Evolutionary conservation across 2,113 vertebrate genomes (phyloP).

Genomic region (Erpornis zantholeuca): DNA sequence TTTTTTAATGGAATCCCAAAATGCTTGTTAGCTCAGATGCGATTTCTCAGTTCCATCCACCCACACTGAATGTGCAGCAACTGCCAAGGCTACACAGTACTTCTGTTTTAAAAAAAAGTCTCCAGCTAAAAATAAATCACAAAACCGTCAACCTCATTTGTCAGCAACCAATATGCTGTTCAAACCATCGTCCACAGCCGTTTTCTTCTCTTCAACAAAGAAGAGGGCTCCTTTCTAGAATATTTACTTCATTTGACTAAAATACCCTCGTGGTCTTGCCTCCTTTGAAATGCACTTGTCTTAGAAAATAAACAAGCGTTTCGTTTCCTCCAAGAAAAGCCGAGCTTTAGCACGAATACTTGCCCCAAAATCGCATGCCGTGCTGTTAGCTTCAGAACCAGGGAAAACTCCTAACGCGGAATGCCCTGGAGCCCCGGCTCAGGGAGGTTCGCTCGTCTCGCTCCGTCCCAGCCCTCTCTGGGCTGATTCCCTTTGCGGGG

Average conservation of each 20-base stretch:
- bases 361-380: background rate
- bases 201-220: conserved; percentile 29
- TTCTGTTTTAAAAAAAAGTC: background rate
- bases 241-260: conserved; percentile 5
- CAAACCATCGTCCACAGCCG: background rate
- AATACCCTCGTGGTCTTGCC: background rate
- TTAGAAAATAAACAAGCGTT: background rate
- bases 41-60: conserved; percentile 35
- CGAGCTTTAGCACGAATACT: background rate
- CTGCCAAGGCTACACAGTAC: conserved; percentile 31
- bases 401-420: background rate
- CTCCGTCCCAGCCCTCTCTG: background rate
- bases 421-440: background rate
- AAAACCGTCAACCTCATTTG: background rate
- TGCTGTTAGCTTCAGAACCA: background rate
- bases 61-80: conserved; percentile 13
- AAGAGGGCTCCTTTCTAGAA: background rate
- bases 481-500: background rate
- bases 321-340: background rate
- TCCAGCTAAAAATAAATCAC: conserved; percentile 53
- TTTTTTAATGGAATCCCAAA: conserved; percentile 34
- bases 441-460: background rate
- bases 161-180: background rate
- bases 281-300: conserved; percentile 8
- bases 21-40: conserved; percentile 1